Evolutionary conservation across 2,888 invertebrate genomes (phyloP), one percentile per base, ranked within the genome.

Genomic region (Drosophila falleni): DNA sequence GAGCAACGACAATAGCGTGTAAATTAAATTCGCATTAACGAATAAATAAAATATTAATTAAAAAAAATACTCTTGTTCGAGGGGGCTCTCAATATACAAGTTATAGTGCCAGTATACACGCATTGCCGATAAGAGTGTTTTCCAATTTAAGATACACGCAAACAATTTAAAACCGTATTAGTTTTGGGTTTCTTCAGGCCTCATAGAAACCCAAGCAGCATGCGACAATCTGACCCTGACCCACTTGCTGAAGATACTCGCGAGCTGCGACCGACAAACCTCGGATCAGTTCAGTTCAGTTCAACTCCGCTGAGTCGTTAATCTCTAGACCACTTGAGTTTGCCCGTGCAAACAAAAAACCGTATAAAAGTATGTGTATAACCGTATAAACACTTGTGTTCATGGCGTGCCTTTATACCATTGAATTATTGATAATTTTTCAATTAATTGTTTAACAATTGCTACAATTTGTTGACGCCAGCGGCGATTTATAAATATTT

Each of bases 181-280:
- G 55, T 72, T 60, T 60, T 47, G 54, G 50, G 26, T 71, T 78
- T 61, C 70, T 60, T 62, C 47, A 46, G 62, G 33, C 33, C 35
- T 29, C 60, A 56, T 56, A 64, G 73, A 63, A 64, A 63, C 54
- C 69, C 65, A 55, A 76, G 42, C 67, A 64, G 67, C 87, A 80
- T 78, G 68, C 81, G 73, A 71, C 70, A 60, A 41, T 65, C 81
- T 87, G 89, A 89, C 85, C 85, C 87, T 85, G 85, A 89, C 85
- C 85, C 85, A 85, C 80, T 89, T 85, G 68, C 72, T 79, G 77
- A 87, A 85, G 85, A 87, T 77, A 87, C 80, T 63, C 68, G 65
- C 68, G 37, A 49, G 42, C 37, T 23, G 49, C 61, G 56, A 61
- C 69, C 62, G 61, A 73, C 64, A 67, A 65, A 67, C 60, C 62